Base-by-base conservation (phyloP, 2,113 vertebrate species). In the Colius striatus region DNA sequence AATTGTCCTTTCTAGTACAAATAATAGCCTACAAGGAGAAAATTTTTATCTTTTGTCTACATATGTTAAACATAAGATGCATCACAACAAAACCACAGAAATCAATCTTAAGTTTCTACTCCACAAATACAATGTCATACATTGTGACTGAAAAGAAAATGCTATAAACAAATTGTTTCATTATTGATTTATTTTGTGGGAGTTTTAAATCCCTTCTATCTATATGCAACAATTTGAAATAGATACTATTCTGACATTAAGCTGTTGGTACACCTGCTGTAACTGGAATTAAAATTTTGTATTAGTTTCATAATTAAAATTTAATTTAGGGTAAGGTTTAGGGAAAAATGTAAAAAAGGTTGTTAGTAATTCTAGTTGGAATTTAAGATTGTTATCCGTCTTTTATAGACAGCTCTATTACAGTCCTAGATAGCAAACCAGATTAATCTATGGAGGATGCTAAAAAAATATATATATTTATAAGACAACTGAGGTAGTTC, bases 201-300 rank as follows among this genome's bases (percentile, higher is more conserved):
- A 21, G 16, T 77, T 81, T 95, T 38, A 89, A 83, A 71, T 90
- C 12, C 17, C 17, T 80, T 94, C 72, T 84, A 36, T 74, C 19
- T 67, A 43, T 67, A 73, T 16, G 18, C 36, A 94, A 54, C 27
- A 84, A 41, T 74, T 63, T 57, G 16, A 90, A 88, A 61, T 68
- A 67, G 29, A n/a, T 50, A 70, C 32, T 86, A 45, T 81, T 84
- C 62, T 92, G 32, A 73, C 38, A 84, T 84, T 81, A 95, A 86
- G 47, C 30, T 95, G 21, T 45, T 88, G 50, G 13, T 53, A 84
- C 65, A 74, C 27, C 41, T 89, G 18, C 13, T 77, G 41, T 88
- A 96, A 66, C 38, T 91, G 36, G 66, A 94, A 92, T 84, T 18
- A 83, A 96, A 94, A 86, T 51, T 93, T 55, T 87, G 60, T 48